Evolutionary conservation across 2,888 invertebrate species (phyloP), one percentile per base, ranked within the genome.

Genomic region (Dicroscelio sp.): DNA sequence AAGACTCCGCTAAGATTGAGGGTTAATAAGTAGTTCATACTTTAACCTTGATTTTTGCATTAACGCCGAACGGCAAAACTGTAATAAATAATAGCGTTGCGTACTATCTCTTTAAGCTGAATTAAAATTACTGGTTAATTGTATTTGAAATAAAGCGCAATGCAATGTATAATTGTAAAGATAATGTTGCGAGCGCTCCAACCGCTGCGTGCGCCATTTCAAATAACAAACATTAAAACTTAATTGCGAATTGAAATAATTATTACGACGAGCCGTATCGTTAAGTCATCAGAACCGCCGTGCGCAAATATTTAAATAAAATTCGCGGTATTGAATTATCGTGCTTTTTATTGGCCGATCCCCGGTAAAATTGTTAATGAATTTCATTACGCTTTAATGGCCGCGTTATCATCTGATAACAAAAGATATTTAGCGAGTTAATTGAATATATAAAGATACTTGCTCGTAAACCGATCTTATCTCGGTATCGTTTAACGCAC

Each of bases 11-110:
- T 69, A 76, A 35, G 27, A 71, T 65, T 33, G 79, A 63, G 88
- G 84, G 88, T 63, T 88, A 88, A 88, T 88, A 84, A 89, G 89
- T 76, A 80, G 89, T 89, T 85, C 60, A 67, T 88, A 67, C 55
- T 80, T 80, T 85, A 75, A 85, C 89, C 89, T 89, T 89, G 89
- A 89, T 85, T 89, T 85, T 85, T 89, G 75, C 75, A 88, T 88
- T 69, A 84, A 58, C 75, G 73, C 73, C 84, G 65, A 58, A 35
- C 84, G 31, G 79, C 52, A 31, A 33, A 84, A 65, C 79, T 43
- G 84, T 55, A 73, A 80, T 88, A 84, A 88, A 88, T 88, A 67
- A 60, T 73, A 79, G 65, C 78, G 55, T 43, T 65, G 84, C 88
- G 79, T 14, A 52, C 83, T 83, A 83, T 88, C 88, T 83, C 83